Conservation (phyloP, 2,888 invertebrate genomes). For the Vesta saturnalis region DNA sequence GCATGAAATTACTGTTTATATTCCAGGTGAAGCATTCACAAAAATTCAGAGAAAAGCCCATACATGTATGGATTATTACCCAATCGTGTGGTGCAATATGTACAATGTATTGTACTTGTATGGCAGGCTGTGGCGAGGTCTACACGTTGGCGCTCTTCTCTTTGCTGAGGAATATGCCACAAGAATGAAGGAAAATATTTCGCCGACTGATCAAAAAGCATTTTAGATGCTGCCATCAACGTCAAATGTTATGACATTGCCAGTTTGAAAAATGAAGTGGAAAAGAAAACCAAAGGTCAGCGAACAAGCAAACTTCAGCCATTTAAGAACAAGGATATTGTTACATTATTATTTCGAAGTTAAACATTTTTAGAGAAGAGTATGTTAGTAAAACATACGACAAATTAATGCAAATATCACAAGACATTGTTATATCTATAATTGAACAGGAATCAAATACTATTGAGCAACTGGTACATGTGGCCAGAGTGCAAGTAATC, state of each 20-base stretch:
- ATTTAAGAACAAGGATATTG: background rate
- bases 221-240: background rate
- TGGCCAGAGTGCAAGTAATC: background rate
- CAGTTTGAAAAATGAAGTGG: background rate
- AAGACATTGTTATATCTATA: background rate
- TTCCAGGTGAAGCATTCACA: conserved; percentile 4
- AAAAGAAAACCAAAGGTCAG: background rate
- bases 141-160: background rate
- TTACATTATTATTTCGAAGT: background rate
- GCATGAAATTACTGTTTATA: background rate
- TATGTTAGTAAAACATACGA: background rate
- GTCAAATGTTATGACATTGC: background rate
- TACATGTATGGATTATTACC: background rate
- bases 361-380: background rate
- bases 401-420: background rate
- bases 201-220: background rate
- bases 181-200: background rate
- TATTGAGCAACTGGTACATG: background rate
- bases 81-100: background rate
- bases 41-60: background rate
- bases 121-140: background rate
- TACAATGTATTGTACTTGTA: background rate
- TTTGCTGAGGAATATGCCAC: background rate
- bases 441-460: background rate
- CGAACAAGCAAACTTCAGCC: background rate